These are phyloP conservation scores for Theonella swinhoei DNA, from an alignment of 37 sponge, comb jelly and placozoan genomes.

Conservation along the genomic window DNA sequence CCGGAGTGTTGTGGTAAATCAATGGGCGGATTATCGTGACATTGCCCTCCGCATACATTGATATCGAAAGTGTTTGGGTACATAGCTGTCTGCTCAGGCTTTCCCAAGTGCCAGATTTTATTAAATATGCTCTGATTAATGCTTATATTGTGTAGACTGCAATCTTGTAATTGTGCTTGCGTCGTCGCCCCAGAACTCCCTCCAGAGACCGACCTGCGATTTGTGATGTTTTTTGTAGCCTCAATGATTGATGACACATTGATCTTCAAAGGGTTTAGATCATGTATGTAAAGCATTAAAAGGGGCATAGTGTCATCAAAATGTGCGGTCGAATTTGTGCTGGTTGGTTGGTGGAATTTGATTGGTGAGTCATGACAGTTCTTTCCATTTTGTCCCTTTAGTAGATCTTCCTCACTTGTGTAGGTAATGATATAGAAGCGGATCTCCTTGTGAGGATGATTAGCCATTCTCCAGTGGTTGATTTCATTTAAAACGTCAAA, in stretches of 20 bases:
- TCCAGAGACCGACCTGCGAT: not conserved
- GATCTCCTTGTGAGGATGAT: not conserved
- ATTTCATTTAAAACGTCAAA: not conserved
- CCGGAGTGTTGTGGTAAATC: not conserved
- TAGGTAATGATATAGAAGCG: not conserved
- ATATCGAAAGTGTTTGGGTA: not conserved
- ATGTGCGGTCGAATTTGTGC: not conserved
- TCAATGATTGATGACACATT: not conserved
- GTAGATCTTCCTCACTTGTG: not conserved
- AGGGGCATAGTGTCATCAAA: not conserved
- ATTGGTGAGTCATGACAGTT: not conserved
- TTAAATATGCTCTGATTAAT: not conserved
- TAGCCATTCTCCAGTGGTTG: not conserved
- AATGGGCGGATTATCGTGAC: not conserved
- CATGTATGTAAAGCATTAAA: not conserved
- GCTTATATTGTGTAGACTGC: not conserved
- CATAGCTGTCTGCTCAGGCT: not conserved
- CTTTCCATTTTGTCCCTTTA: not conserved
- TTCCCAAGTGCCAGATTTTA: not conserved
- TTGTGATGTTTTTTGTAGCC: not conserved
- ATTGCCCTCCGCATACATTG: not conserved
- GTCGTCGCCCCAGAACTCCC: not conserved
- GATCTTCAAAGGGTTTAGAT: not conserved
- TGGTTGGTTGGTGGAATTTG: not conserved
- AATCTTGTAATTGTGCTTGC: not conserved